A percentile compares a stretch with the other conserved stretches of the same genome.
Conservation (phyloP, 2,113 vertebrate genomes). For the Bagarius yarrelli region DNA sequence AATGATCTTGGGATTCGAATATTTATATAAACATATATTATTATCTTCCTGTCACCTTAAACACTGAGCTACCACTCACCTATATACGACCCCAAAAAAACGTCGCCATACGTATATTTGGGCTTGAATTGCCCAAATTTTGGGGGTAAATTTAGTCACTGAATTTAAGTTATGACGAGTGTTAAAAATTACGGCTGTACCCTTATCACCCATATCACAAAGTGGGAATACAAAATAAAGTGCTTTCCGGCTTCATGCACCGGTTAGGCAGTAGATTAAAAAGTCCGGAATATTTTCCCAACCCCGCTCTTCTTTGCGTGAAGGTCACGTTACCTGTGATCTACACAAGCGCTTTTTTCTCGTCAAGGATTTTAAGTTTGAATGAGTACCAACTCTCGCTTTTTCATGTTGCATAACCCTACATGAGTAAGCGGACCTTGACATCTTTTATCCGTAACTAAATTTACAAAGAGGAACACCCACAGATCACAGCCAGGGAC, state of each 20-base stretch:
- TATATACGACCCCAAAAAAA: too few species aligned
- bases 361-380: not conserved
- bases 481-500: not conserved
- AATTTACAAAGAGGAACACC: not conserved
- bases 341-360: not conserved
- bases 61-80: too few species aligned
- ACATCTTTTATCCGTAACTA: not conserved
- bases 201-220: not conserved
- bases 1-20: too few species aligned
- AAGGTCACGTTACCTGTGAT: not conserved
- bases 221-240: not conserved
- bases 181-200: too few species aligned
- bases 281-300: not conserved
- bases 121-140: too few species aligned
- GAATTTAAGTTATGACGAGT: too few species aligned
- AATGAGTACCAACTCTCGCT: slow-evolving; percentile 2
- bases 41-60: too few species aligned
- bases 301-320: not conserved
- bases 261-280: too few species aligned
- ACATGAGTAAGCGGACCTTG: not conserved
- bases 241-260: not conserved
- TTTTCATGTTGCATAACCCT: not conserved
- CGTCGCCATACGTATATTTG: too few species aligned
- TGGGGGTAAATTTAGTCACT: too few species aligned
- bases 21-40: too few species aligned